Evolutionary conservation across 2,113 vertebrate species (phyloP).

Genomic region (Cynoglossus semilaevis): DNA sequence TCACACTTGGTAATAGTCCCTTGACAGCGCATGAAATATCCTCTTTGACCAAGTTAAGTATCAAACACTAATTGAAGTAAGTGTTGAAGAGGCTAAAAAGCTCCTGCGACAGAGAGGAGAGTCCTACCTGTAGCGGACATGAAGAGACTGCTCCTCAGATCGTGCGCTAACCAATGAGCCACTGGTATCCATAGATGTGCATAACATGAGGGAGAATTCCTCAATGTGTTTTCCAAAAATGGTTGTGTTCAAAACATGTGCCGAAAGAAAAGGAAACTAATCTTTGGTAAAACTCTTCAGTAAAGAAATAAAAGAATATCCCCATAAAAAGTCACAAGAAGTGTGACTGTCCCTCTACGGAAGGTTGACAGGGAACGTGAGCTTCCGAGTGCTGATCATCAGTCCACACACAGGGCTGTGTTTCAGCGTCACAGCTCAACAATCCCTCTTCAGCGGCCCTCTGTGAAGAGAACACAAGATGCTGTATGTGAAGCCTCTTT

Average conservation of each 20-base stretch:
- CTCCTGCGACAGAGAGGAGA: slow-evolving; percentile 18
- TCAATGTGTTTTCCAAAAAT: slow-evolving; percentile 63
- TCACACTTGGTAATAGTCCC: too few relatives aligned
- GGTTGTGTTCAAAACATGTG: slow-evolving; percentile 45
- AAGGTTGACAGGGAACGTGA: slow-evolving; percentile 22
- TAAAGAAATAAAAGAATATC: neutral
- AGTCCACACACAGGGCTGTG: slow-evolving; percentile 54
- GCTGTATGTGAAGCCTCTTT: slow-evolving; percentile 83
- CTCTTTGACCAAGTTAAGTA: too few relatives aligned
- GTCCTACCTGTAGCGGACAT: slow-evolving; percentile 97
- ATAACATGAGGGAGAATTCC: slow-evolving; percentile 80
- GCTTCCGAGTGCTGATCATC: slow-evolving; percentile 70
- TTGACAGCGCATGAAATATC: too few relatives aligned
- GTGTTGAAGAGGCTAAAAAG: too few relatives aligned
- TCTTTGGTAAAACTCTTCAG: neutral
- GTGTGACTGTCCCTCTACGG: slow-evolving; percentile 22
- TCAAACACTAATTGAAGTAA: too few relatives aligned
- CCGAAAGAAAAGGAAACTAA: slow-evolving; percentile 2
- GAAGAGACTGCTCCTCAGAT: slow-evolving; percentile 84
- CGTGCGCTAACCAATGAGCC: slow-evolving; percentile 82
- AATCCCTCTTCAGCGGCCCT: slow-evolving; percentile 76
- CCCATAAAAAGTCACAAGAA: slow-evolving; percentile 18
- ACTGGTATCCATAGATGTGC: slow-evolving; percentile 85
- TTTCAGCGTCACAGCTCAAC: slow-evolving; percentile 68
- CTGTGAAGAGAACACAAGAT: slow-evolving; percentile 96